Evolutionary conservation across 2,113 vertebrate genomes (phyloP).

Genomic region (Gallinago paraguaiae): DNA sequence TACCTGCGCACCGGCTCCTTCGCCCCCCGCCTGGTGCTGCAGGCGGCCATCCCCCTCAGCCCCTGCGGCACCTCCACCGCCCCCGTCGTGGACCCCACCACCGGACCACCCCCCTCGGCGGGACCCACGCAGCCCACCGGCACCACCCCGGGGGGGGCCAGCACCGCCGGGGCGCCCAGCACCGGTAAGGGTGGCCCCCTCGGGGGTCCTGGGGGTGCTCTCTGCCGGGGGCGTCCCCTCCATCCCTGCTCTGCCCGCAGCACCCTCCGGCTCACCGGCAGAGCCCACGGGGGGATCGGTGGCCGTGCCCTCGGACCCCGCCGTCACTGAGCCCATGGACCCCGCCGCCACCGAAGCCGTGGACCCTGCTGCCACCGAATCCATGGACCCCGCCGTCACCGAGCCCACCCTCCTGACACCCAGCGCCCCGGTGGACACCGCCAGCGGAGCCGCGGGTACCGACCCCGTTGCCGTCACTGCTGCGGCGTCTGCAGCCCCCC

Average conservation of each 20-base stretch:
- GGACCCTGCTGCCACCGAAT: neutral
- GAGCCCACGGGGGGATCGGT: neutral
- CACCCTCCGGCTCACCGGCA: neutral
- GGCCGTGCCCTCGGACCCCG: fast-evolving
- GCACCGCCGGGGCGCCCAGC: neutral
- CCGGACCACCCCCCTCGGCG: fast-evolving
- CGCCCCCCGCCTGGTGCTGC: conserved; percentile 83
- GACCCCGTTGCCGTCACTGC: neutral
- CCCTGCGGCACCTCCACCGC: conserved; percentile 73
- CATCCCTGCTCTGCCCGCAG: neutral
- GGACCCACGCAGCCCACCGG: neutral
- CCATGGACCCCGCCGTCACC: fast-evolving
- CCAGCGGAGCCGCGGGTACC: fast-evolving
- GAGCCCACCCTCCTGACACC: fast-evolving
- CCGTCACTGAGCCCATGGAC: neutral
- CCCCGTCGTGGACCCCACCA: conserved; percentile 34
- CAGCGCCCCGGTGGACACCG: fast-evolving
- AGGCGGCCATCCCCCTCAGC: conserved; percentile 85
- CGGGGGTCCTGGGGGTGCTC: neutral
- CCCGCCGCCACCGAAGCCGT: neutral
- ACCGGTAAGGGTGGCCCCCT: neutral
- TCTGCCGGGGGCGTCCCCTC: neutral
- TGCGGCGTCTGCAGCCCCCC: neutral
- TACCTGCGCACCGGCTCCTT: conserved; percentile 81
- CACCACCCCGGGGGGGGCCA: neutral